Conservation (phyloP, 2,113 vertebrate species). For the Ceyx margarethae region DNA sequence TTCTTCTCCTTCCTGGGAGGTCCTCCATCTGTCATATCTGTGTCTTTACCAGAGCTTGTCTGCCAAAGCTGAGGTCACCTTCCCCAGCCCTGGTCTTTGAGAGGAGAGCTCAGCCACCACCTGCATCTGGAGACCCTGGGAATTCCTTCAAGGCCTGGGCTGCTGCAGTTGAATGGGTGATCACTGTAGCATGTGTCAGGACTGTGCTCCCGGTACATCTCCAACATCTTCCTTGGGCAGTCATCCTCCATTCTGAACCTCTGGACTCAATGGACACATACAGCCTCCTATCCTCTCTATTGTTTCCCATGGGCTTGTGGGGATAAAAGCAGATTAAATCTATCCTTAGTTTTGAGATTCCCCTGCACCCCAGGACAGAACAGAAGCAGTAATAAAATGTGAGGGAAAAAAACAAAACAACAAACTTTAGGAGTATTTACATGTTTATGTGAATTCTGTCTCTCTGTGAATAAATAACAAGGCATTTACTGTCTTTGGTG, state of each 20-base stretch:
- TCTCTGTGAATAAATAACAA: neutral
- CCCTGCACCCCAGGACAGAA: neutral
- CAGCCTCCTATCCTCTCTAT: neutral
- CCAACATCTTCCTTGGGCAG: neutral
- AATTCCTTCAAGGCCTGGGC: rapidly evolving
- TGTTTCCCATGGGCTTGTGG: neutral
- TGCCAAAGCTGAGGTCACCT: neutral
- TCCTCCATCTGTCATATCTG: neutral
- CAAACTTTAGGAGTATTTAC: neutral
- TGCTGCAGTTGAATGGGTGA: rapidly evolving
- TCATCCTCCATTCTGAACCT: neutral
- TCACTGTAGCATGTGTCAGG: rapidly evolving
- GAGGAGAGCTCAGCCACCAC: neutral
- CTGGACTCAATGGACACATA: no score
- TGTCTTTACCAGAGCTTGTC: neutral
- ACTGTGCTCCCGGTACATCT: neutral
- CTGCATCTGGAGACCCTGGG: neutral
- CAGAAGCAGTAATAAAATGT: neutral
- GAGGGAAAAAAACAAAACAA: neutral
- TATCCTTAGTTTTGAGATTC: neutral
- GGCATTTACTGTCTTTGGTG: neutral
- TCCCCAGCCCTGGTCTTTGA: neutral
- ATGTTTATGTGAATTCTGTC: neutral
- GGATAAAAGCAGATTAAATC: neutral
- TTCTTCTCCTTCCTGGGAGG: neutral